Evolutionary conservation across 2,888 invertebrate species (phyloP).

Genomic region (Zhuqinia jingwanae): DNA sequence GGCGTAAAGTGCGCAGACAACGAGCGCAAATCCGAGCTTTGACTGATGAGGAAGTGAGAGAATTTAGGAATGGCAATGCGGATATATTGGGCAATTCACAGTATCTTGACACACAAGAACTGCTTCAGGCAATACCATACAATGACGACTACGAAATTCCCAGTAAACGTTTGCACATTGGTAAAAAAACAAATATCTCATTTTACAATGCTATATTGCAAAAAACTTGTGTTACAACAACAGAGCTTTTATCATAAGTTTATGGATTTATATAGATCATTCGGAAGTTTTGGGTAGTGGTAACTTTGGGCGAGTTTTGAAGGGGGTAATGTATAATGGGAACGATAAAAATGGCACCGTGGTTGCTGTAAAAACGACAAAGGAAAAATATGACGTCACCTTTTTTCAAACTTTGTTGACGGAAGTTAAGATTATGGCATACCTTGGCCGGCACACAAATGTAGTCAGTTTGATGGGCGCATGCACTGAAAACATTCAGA

Average conservation of each 20-base stretch:
- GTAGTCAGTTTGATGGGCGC: conserved; percentile 72
- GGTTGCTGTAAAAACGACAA: conserved; percentile 73
- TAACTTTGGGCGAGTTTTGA: conserved; percentile 70
- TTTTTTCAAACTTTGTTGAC: conserved; percentile 72
- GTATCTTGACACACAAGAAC: conserved; percentile 67
- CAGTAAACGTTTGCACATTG: conserved; percentile 59
- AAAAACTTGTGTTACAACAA: neutral
- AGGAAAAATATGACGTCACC: conserved; percentile 53
- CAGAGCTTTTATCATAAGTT: neutral
- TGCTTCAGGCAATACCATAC: conserved; percentile 70
- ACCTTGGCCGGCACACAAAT: conserved; percentile 69
- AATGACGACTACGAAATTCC: conserved; percentile 73
- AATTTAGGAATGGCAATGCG: conserved; percentile 68
- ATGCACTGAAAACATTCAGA: conserved; percentile 70
- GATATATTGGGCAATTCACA: conserved; percentile 48
- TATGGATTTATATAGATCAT: conserved; percentile 30
- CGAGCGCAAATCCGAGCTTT: conserved; percentile 47
- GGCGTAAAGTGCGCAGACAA: conserved; percentile 58
- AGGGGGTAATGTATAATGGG: conserved; percentile 49
- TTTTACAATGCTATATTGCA: neutral
- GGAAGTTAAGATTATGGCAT: conserved; percentile 75
- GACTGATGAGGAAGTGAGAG: conserved; percentile 66
- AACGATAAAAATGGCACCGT: conserved; percentile 2
- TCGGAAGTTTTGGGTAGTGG: conserved; percentile 65
- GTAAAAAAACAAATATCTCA: conserved; percentile 50